Evolutionary conservation across 2,888 invertebrate genomes (phyloP).

Genomic region (Bombylius major): DNA sequence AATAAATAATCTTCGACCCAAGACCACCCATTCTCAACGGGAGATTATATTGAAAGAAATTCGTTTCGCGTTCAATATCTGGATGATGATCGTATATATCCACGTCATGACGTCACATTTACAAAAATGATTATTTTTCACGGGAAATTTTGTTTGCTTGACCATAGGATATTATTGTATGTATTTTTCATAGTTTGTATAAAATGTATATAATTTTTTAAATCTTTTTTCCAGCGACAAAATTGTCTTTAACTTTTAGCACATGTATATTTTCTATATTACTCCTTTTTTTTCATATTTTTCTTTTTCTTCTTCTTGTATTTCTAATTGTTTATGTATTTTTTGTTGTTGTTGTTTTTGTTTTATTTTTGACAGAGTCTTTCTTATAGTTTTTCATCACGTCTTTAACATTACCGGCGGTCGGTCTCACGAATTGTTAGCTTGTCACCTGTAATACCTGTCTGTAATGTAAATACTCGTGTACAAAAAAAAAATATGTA

Average conservation of each 20-base stretch:
- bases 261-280: background rate
- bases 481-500: background rate
- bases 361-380: background rate
- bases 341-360: no score
- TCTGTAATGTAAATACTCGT: background rate
- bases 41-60: constrained; percentile 7
- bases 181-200: background rate
- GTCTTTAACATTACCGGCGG: constrained; percentile 1
- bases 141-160: constrained; percentile 5
- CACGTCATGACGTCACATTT: constrained; percentile 8
- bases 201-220: background rate
- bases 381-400: constrained; percentile 1
- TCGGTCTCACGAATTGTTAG: constrained; percentile 2
- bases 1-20: background rate
- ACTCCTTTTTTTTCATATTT: no score
- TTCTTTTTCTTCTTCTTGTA: no score
- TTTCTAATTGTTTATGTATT: no score
- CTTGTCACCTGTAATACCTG: constrained; percentile 1
- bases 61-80: constrained; percentile 6
- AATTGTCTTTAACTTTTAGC: background rate
- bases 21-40: constrained; percentile 12
- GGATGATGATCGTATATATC: background rate
- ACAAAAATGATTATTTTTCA: constrained; percentile 5
- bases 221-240: background rate
- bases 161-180: background rate